phyloP scores from a whole-genome alignment of 2,113 vertebrate species.

The Colinus virginianus region DNA sequence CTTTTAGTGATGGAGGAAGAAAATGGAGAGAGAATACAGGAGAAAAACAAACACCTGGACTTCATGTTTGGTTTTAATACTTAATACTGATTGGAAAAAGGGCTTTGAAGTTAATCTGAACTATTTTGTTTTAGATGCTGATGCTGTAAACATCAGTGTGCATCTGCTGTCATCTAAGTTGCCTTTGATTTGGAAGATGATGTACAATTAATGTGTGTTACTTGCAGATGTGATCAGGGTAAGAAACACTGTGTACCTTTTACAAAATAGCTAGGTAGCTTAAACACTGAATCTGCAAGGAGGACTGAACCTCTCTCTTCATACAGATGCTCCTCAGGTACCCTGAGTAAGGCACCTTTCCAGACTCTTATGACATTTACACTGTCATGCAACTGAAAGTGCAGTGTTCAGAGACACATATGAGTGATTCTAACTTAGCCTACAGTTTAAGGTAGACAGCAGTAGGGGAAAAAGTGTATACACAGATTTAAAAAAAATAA shows the following conservation, averaged over 20 bases:
- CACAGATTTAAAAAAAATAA: not conserved
- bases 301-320: not conserved
- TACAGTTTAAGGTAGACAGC: not conserved
- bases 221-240: not conserved
- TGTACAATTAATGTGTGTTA: rapidly evolving
- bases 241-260: not conserved
- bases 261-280: not conserved
- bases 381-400: not conserved
- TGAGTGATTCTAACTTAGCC: not conserved
- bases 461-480: not conserved
- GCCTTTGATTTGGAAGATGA: not conserved
- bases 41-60: rapidly evolving
- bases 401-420: not conserved
- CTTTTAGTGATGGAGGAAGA: not conserved
- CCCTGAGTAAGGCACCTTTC: not conserved
- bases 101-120: not conserved
- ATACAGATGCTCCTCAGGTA: not conserved
- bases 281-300: not conserved
- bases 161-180: not conserved
- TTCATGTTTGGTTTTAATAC: not conserved
- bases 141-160: not conserved
- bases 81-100: not conserved
- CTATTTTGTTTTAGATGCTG: not conserved
- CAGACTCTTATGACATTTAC: not conserved
- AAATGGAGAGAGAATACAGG: not conserved